Conservation (phyloP, 1,140 invertebrate genomes). For the Pteromalus puparum region DNA sequence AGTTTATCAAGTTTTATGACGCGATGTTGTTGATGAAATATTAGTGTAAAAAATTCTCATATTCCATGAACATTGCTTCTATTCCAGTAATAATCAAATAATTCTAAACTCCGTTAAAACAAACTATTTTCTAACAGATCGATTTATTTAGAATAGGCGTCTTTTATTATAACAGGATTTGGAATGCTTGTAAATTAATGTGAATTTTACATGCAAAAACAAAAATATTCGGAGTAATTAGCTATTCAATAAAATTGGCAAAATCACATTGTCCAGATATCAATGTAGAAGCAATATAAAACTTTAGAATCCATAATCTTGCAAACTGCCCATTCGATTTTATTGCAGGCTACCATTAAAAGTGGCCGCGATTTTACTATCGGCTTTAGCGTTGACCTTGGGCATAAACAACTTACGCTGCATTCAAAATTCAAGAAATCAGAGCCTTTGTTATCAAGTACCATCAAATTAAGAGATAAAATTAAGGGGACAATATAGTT, state of each 20-base stretch:
- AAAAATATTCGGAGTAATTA: neutral
- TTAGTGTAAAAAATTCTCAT: no score
- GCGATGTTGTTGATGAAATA: no score
- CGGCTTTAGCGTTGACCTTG: neutral
- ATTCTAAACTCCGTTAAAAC: neutral
- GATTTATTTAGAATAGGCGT: no score
- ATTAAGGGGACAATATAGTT: no score
- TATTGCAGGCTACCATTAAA: neutral
- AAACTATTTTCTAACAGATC: neutral
- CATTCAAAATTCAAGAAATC: no score
- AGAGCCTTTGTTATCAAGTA: neutral
- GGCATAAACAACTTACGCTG: neutral
- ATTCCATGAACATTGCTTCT: no score
- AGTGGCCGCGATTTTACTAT: neutral
- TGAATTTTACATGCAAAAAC: no score
- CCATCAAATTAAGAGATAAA: no score
- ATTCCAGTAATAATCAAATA: neutral
- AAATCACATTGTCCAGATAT: neutral
- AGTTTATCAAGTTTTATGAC: no score
- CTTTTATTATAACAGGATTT: no score
- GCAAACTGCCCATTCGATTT: neutral
- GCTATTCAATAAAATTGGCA: neutral
- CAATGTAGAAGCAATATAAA: neutral
- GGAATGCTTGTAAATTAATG: no score
- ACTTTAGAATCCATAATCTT: constrained; percentile 10